Base-by-base conservation (phyloP, 2,888 invertebrate species). In the Rosalia funebris region DNA sequence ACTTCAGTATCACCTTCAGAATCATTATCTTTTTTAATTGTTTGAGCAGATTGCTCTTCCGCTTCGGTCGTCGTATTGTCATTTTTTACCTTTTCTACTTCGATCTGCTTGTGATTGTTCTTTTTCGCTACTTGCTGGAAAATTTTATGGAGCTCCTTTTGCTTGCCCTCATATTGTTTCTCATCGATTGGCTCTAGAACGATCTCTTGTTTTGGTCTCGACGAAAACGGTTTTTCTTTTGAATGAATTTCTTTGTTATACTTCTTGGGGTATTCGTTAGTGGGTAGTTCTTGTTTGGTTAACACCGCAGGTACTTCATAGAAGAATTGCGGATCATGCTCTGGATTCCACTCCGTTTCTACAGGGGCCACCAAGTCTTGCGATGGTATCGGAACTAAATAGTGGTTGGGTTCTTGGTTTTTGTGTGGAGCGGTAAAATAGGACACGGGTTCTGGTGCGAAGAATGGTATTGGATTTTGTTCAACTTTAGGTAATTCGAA, bases 221-320 rank as follows among this genome's bases (percentile, higher is more conserved):
- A 60, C 1, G 75, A 71, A 2, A 66, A 69, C 1, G 79, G 77
- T 60, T 81, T 81, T 20, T 65, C 60, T 72, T 77, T 79, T 15
- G 71, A 70, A 61, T 83, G 84, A 54, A 85, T 82, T 15, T 82
- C 82, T 44, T 83, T 81, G 61, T 81, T 77, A 74, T 82, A 87
- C 73, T 88, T 88, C 74, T 88, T 88, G 0, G 88, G 88, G 69
- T 84, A 87, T 16, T 82, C 70, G 59, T 83, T 83, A 14, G 86
- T 87, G 1, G 87, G 86, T 15, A 78, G 75, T 65, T 83, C 71
- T 63, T 80, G 67, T 75, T 77, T 69, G 66, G 73, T 75, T 66
- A 79, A 67, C 73, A 82, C 57, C 77, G 83, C 55, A 69, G 82
- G 69, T 74, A 81, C 70, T 79, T 81, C 68, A 72, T 82, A 74